Base-by-base conservation (phyloP, 2,888 invertebrate species). In the Drepana falcataria region DNA sequence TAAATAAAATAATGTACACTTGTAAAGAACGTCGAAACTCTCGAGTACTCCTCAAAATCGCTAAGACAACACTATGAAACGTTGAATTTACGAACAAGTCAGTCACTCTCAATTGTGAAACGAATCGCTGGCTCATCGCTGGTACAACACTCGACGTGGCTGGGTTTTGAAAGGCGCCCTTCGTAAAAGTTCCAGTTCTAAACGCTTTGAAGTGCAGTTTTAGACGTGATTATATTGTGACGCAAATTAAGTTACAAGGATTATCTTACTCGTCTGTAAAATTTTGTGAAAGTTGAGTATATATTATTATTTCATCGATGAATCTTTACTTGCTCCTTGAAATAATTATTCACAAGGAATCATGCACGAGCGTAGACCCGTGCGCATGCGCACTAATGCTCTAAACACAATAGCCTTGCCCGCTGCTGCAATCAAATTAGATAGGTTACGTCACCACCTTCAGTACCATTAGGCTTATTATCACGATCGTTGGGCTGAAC, bases 351-450 rank as follows among this genome's bases (percentile, higher is more conserved):
- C 33, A 2, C 21, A 40, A 7, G 7, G 33, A 34, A 9, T 1
- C 2, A 34, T 34, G 5, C 40, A 33, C 6, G 51, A 9, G 33
- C 40, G 40, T 4, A n/a, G 37, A 37, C 40, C 54, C 62, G 60
- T 67, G 61, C 64, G 59, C 58, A 62, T 67, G 61, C 64, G 59
- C 58, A 62, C 54, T 68, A 57, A 57, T 47, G 65, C 72, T 79
- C 72, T 81, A 81, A 86, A 73, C 73, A 75, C 68, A 57, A 56
- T 66, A 81, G 70, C 87, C 89, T 88, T 85, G 86, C 73, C 66
- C 67, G 68, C 64, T 77, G 75, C 87, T 77, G 75, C 87, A 85
- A 89, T 89, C 79, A 83, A 87, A 87, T 89, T 88, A 87, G 84
- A 83, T 72, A 69, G 69, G 71, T 87, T 80, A 83, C 86, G 83